Base-by-base conservation (phyloP, 2,113 vertebrate genomes). In the Callorhinus ursinus region DNA sequence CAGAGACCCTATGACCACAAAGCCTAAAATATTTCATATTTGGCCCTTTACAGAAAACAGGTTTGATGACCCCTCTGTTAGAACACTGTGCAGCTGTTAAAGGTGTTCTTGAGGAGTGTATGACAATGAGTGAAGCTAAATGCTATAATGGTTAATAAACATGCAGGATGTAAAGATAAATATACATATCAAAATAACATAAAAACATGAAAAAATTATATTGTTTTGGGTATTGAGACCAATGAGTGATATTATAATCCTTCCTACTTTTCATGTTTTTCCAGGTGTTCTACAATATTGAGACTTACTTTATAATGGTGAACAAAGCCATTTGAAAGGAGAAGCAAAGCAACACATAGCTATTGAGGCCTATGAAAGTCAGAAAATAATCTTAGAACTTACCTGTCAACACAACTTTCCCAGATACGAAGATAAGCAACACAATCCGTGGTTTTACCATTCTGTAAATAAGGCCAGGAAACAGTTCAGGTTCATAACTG, bases 391-490 rank as follows among this genome's bases (percentile, higher is more conserved):
- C 22, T 94, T 63, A 90, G 65, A 61, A 97, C 98, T 98, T 98
- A 99, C 99, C 99, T 36, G 99, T 99, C 96, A 99, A 98, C 14
- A 99, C 99, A 90, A 99, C 99, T 98, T 99, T 99, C 96, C 99
- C 99, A 57, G 99, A 99, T 63, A 99, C 99, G 69, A 99, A 99
- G 97, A 99, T 99, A 80, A 99, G 99, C 95, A 99, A 98, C 39
- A 99, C 99, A 96, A 99, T 99, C 42, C 99, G 98, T 96, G 99
- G 99, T 93, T 99, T 99, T 97, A 99, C 99, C 99, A 99, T 99
- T 95, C 99, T 99, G 92, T 99, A 99, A 98, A 99, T 99, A 83
- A 99, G 99, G 63, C 99, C 99, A 72, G 99, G 99, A 98, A 99
- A 99, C 7, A 99, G 98, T 97, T 99, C 99, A 1, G 99, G 99